phyloP scores from a whole-genome alignment of 2,888 invertebrate genomes.

The Heliconius charithonia region DNA sequence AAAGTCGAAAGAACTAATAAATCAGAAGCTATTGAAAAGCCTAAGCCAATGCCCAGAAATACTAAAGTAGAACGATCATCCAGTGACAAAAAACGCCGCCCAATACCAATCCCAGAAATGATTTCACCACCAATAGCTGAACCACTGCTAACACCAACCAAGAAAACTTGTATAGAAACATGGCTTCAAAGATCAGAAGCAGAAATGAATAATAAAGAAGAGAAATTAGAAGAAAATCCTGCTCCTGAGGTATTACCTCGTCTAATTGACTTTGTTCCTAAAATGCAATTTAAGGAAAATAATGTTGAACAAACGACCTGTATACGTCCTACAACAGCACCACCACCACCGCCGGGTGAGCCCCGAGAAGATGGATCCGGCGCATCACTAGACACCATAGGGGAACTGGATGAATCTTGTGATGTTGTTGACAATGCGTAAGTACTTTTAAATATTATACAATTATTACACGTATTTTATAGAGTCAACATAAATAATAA shows the following conservation, averaged over 20 bases:
- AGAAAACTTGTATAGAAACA: constrained; percentile 78
- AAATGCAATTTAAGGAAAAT: constrained; percentile 78
- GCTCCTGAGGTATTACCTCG: constrained; percentile 84
- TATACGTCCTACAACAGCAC: constrained; percentile 70
- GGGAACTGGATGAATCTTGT: constrained; percentile 86
- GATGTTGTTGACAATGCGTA: constrained; percentile 74
- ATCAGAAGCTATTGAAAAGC: constrained; percentile 67
- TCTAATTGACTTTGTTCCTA: constrained; percentile 88
- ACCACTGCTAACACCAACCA: constrained; percentile 73
- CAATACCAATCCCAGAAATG: constrained; percentile 64
- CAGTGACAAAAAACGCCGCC: constrained; percentile 72
- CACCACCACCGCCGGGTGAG: constrained; percentile 73
- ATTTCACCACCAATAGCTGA: constrained; percentile 65
- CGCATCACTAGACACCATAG: constrained; percentile 87
- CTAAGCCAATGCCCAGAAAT: constrained; percentile 83
- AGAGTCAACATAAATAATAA: not conserved
- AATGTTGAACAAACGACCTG: constrained; percentile 58
- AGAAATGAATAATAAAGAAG: constrained; percentile 76
- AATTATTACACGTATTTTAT: not conserved
- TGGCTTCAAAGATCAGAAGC: constrained; percentile 80
- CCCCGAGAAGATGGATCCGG: constrained; percentile 83
- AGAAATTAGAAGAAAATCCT: constrained; percentile 70
- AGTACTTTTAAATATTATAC: constrained; percentile 55
- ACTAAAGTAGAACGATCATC: constrained; percentile 74
- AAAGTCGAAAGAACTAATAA: constrained; percentile 53